Evolutionary conservation across 2,113 vertebrate genomes (phyloP), one percentile per base, ranked within the genome.

Genomic region (Dipodomys spectabilis): DNA sequence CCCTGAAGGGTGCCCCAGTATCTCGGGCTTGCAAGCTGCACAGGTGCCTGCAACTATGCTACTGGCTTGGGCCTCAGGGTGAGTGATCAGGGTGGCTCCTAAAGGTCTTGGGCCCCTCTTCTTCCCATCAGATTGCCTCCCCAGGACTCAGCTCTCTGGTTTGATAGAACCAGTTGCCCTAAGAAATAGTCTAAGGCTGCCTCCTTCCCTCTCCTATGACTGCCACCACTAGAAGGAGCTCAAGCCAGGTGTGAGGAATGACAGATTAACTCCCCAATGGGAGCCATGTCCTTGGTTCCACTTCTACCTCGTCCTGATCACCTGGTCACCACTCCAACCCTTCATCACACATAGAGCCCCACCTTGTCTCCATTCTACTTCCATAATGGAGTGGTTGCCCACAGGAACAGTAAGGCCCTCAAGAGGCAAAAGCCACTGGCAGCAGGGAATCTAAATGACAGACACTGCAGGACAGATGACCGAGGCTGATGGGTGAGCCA

Each of bases 111-210:
- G 49, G 68, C 57, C 9, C 5, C 65, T 23, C 30, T 45, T 65
- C 80, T 85, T 27, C 49, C 62, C 0, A 19, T 68, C 60, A 28
- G 30, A 57, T 16, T 25, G 60, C 15, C 49, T 68, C 53, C 39
- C 78, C 45, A 80, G 15, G 44, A 53, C n/a, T 35, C 57, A 27
- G 39, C 32, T 27, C 25, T 6, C 6, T 71, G 77, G 82, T n/a
- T 77, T 92, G 25, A 39, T 39, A 39, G 39, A 39, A 39, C 39
- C 39, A 39, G 39, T 5, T 39, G 39, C 39, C 35, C n/a, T 64
- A 49, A 28, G 28, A 64, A 30, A 53, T 0, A 5, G 20, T 4
- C 11, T 2, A 9, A 28, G 0, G 4, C 8, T 27, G 5, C 7
- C 9, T 27, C 69, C 73, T 64, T 35, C 20, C 1, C 73, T 77